Evolutionary conservation across 23 tunicate species (phyloP).

Genomic region (Halocynthia aurantium): DNA sequence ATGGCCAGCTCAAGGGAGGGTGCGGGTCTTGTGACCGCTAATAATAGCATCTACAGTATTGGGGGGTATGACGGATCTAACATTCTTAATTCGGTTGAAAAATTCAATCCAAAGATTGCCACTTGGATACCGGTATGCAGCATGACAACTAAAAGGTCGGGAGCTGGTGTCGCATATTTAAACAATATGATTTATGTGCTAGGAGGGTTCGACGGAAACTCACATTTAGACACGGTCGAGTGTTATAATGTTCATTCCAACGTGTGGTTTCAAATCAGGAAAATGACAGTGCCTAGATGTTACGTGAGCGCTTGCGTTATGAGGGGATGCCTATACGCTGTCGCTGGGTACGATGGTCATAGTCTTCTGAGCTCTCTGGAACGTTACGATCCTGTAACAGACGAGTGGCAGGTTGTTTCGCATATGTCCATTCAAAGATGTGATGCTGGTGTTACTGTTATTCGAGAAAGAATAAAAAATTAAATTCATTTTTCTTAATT

Average conservation of each 20-base stretch:
- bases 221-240: constrained; percentile 18
- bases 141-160: constrained; percentile 19
- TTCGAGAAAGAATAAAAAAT: neutral
- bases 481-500: no score
- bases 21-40: constrained; percentile 20
- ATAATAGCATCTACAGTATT: constrained; percentile 5
- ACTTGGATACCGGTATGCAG: constrained; percentile 11
- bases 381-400: constrained; percentile 21
- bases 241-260: constrained; percentile 16
- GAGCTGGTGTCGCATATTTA: constrained; percentile 21
- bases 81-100: constrained; percentile 21
- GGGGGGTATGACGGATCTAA: constrained; percentile 23
- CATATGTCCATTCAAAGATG: constrained; percentile 22
- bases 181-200: constrained; percentile 22
- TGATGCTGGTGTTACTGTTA: constrained; percentile 23
- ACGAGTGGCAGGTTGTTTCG: constrained; percentile 8
- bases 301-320: constrained; percentile 21
- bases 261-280: neutral
- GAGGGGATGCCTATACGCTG: constrained; percentile 15
- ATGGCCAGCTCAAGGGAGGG: constrained; percentile 22
- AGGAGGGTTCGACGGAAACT: constrained; percentile 23
- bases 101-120: constrained; percentile 12
- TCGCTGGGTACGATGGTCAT: constrained; percentile 26
- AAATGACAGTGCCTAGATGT: constrained; percentile 22
- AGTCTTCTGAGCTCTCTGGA: constrained; percentile 8